Evolutionary conservation across 2,113 vertebrate species (phyloP).

Genomic region (Megaleporinus macrocephalus): DNA sequence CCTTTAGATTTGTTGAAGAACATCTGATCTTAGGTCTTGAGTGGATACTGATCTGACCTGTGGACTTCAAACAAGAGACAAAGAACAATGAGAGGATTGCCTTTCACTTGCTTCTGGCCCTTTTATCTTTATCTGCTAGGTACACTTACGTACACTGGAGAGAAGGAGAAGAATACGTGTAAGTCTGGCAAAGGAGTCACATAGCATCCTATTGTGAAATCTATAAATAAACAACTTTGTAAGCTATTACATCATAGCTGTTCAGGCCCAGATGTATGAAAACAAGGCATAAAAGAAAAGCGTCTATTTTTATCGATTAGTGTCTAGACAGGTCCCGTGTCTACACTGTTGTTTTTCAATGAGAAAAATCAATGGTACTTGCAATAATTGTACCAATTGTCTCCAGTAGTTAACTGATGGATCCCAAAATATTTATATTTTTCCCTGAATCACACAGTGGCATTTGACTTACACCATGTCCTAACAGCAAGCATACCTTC

Average conservation of each 20-base stretch:
- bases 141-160: background rate
- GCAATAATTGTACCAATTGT: too few species aligned
- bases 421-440: too few species aligned
- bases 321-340: too few species aligned
- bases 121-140: conserved; percentile 5
- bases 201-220: background rate
- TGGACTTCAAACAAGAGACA: background rate
- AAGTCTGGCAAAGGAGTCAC: background rate
- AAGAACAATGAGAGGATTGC: conserved; percentile 4
- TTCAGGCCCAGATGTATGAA: background rate
- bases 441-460: too few species aligned
- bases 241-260: background rate
- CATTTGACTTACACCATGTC: too few species aligned
- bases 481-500: too few species aligned
- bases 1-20: conserved; percentile 1
- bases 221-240: background rate
- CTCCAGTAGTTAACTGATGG: too few species aligned
- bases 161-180: background rate
- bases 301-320: background rate
- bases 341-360: too few species aligned
- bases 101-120: background rate
- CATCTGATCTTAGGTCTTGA: conserved; percentile 8
- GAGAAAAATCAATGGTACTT: too few species aligned
- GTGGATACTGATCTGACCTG: conserved; percentile 18
- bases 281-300: background rate